Evolutionary conservation across 2,888 invertebrate species (phyloP), one percentile per base, ranked within the genome.

Genomic region (Heliconius ismenius): DNA sequence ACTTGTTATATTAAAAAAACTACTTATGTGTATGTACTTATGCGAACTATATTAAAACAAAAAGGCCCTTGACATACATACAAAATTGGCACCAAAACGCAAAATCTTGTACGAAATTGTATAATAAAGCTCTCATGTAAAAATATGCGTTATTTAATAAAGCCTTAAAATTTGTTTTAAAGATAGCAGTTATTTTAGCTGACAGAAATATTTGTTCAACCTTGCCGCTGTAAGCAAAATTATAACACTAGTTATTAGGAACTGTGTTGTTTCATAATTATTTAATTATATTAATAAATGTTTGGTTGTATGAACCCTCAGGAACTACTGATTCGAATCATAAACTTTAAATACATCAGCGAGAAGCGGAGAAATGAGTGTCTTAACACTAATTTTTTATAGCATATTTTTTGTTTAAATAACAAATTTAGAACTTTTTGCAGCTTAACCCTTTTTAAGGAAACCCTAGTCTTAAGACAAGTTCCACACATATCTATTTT

Each of bases 221-320:
- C 76, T 76, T 76, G 76, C 18, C 11, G n/a, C 1, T 6, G 67
- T 68, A 13, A 73, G 76, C 72, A 36, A 32, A 75, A 69, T 39
- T 32, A 32, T 43, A 21, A 69, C 32, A 75, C 69, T 62, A 43
- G n/a, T 9, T 13, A 9, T 15, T 0, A 18, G 3, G 15, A 39
- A 15, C 21, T 18, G 60, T 24, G 60, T 28, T 60, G 32, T 65
- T 74, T 54, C 10, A 28, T 24, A 65, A 36, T 70, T 54, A 28
- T 28, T 49, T 21, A 49, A 49, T 21, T 49, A 49, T 49, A 49
- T 0, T 49, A 49, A 49, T 9, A 49, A 49, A 49, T 49, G 49
- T 49, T 49, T 7, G 49, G 49, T 49, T 49, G 21, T 49, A 49
- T 21, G 49, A 18, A 49, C 49, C 7, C 21, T 49, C 7, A 7